These are phyloP conservation scores for Poecilia gillii DNA, from an alignment of 2,797 vertebrate species.

Conservation along the genomic window DNA sequence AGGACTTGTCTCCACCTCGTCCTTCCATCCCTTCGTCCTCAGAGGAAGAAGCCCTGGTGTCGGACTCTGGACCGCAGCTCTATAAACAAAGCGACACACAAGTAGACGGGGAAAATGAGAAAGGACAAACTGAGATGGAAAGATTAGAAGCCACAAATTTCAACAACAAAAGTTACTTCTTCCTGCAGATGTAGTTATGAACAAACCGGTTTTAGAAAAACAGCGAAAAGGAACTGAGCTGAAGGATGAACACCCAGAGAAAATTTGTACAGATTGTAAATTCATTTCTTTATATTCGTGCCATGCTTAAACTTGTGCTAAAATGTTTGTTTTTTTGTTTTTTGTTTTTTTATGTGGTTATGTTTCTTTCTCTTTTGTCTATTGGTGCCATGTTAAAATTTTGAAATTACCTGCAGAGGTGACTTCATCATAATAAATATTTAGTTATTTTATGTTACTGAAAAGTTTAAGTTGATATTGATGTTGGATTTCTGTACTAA, in stretches of 20 bases:
- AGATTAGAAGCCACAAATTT: constrained; percentile 62
- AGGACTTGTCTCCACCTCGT: constrained; percentile 11
- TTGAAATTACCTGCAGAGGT: not conserved
- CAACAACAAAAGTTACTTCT: constrained; percentile 80
- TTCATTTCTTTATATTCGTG: not conserved
- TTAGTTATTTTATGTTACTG: not conserved
- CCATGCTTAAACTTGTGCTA: constrained; percentile 11
- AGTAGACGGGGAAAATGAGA: constrained; percentile 35
- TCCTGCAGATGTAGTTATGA: constrained; percentile 36
- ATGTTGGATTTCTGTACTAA: not conserved
- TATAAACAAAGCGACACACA: constrained; percentile 34
- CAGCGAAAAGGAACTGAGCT: not conserved
- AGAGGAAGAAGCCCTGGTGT: constrained; percentile 63
- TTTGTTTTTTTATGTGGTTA: not conserved
- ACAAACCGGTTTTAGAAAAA: not conserved
- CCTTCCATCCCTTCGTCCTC: constrained; percentile 22
- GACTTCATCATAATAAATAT: not conserved
- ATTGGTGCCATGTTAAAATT: not conserved
- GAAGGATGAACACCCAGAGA: constrained; percentile 8
- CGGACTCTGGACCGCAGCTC: not conserved
- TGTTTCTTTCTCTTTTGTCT: not conserved
- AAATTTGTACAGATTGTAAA: constrained; percentile 2
- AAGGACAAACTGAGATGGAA: constrained; percentile 27
- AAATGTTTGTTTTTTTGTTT: not conserved
- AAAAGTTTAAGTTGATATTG: not conserved